phyloP scores from a whole-genome alignment of 1,140 invertebrate genomes.

The Bemisia tabaci region DNA sequence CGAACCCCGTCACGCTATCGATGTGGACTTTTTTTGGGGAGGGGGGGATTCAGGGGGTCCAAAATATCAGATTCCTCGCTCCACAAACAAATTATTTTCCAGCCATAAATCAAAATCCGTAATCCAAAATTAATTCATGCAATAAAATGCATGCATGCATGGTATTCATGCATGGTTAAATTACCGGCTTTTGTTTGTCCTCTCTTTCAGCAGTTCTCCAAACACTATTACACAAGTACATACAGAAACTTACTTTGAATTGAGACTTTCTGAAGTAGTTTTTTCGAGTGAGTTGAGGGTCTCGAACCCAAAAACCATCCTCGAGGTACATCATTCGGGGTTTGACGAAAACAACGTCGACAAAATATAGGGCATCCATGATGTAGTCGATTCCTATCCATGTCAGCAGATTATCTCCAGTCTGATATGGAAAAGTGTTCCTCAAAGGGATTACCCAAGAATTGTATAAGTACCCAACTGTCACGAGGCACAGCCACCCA shows the following conservation, averaged over 20 bases:
- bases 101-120: no score
- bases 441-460: conserved; percentile 71
- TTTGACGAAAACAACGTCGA: conserved; percentile 73
- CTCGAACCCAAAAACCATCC: conserved; percentile 64
- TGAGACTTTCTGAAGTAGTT: conserved; percentile 59
- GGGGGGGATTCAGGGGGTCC: not conserved
- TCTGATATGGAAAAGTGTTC: conserved; percentile 72
- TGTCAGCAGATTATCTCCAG: conserved; percentile 43
- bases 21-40: no score
- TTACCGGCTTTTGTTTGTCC: not conserved
- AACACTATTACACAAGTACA: not conserved
- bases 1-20: no score
- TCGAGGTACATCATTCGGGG: conserved; percentile 56
- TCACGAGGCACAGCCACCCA: conserved; percentile 67
- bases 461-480: conserved; percentile 73
- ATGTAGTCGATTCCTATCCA: conserved; percentile 71
- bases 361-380: conserved; percentile 66
- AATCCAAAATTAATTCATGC: no score
- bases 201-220: not conserved
- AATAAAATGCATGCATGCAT: no score
- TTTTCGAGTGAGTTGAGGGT: conserved; percentile 47
- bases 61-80: not conserved
- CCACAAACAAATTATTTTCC: not conserved
- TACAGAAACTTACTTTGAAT: conserved; percentile 45
- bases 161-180: not conserved